phyloP scores from a whole-genome alignment of 2,797 vertebrate species.

The Adrianichthys oophorus region DNA sequence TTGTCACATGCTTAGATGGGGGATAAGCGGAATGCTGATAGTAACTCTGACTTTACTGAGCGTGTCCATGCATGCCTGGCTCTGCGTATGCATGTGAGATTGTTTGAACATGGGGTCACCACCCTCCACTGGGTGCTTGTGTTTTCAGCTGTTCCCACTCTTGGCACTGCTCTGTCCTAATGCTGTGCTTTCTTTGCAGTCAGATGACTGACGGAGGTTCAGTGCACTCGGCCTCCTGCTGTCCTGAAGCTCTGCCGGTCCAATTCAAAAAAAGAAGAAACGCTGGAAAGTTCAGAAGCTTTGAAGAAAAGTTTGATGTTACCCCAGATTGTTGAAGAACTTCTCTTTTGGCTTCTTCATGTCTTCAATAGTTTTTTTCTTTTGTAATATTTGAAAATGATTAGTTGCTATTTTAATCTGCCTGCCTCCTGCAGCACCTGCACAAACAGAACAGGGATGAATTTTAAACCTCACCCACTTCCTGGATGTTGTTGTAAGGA shows the following conservation, averaged over 20 bases:
- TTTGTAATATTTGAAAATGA: too few relatives aligned
- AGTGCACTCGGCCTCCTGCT: constrained; percentile 41
- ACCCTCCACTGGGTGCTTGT: constrained; percentile 52
- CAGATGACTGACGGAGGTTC: constrained; percentile 36
- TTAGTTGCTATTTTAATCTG: too few relatives aligned
- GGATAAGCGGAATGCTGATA: neutral
- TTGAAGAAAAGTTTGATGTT: constrained; percentile 1
- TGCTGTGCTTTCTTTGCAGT: constrained; percentile 17
- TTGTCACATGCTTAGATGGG: neutral
- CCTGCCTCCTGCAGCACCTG: too few relatives aligned
- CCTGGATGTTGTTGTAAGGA: too few relatives aligned
- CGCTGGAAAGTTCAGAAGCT: constrained; percentile 2
- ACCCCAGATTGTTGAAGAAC: too few relatives aligned
- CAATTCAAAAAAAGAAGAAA: constrained; percentile 22
- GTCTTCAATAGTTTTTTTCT: too few relatives aligned
- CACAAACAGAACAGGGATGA: neutral
- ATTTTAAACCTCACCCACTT: too few relatives aligned
- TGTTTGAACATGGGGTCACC: constrained; percentile 34
- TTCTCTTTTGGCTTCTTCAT: too few relatives aligned
- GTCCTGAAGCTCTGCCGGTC: constrained; percentile 12
- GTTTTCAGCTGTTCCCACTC: constrained; percentile 55
- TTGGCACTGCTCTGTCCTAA: constrained; percentile 33
- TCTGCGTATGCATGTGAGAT: constrained; percentile 5
- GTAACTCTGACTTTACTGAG: neutral
- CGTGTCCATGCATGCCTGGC: constrained; percentile 5